phyloP scores from a whole-genome alignment of 2,888 invertebrate genomes.

The Trachelus stipa region DNA sequence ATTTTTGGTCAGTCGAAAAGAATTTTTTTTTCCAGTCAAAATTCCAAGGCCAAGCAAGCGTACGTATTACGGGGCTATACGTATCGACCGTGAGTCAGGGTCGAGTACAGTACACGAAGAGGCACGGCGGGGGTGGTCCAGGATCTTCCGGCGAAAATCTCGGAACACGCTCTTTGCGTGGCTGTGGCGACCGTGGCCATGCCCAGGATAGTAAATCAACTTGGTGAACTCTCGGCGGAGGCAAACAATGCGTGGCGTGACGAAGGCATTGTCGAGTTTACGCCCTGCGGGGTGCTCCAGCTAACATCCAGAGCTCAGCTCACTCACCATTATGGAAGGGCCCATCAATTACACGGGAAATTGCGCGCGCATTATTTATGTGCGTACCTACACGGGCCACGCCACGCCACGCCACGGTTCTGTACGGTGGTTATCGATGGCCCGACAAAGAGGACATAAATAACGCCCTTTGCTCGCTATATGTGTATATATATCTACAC shows the following conservation, averaged over 20 bases:
- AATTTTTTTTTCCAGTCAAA: not conserved
- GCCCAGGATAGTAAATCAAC: conserved; percentile 56
- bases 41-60: not conserved
- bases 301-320: conserved; percentile 45
- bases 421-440: conserved; percentile 51
- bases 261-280: conserved; percentile 65
- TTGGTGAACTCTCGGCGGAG: conserved; percentile 53
- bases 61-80: not conserved
- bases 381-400: conserved; percentile 30
- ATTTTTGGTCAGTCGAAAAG: not conserved
- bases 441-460: conserved; percentile 62
- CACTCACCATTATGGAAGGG: conserved; percentile 55
- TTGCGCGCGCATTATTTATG: conserved; percentile 55
- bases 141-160: conserved; percentile 47
- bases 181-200: conserved; percentile 25
- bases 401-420: conserved; percentile 31
- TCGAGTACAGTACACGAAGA: conserved; percentile 1
- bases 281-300: conserved; percentile 57
- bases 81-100: not conserved
- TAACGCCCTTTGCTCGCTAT: conserved; percentile 38
- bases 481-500: not conserved
- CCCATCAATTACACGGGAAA: conserved; percentile 65
- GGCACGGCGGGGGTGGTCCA: conserved; percentile 24
- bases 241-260: conserved; percentile 64
- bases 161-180: conserved; percentile 58